phyloP scores from a whole-genome alignment of 1,140 invertebrate species.

The Arctopsyche grandis region DNA sequence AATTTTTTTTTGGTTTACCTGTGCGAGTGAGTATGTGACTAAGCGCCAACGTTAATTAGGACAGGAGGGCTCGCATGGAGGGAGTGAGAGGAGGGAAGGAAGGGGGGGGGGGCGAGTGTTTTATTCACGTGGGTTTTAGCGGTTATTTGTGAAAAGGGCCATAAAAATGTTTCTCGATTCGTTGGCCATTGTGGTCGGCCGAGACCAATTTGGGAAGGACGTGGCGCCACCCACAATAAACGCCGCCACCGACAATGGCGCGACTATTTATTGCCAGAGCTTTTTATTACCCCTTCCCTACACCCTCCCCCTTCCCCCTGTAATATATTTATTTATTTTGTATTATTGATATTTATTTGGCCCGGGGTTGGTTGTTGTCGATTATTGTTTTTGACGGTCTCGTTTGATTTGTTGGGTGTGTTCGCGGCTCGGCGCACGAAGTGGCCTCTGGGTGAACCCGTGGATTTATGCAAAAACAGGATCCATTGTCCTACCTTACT shows the following conservation, averaged over 20 bases:
- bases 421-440: too few relatives aligned
- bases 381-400: too few relatives aligned
- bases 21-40: not conserved
- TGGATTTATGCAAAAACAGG: too few relatives aligned
- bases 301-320: not conserved
- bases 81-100: not conserved
- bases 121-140: slow-evolving; percentile 35
- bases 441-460: too few relatives aligned
- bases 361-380: too few relatives aligned
- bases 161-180: slow-evolving; percentile 38
- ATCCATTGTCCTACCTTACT: too few relatives aligned
- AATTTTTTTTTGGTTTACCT: not conserved
- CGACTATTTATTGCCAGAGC: slow-evolving; percentile 22
- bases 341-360: too few relatives aligned
- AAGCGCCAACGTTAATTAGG: not conserved
- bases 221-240: slow-evolving; percentile 43
- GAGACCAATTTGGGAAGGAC: slow-evolving; percentile 35
- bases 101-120: not conserved
- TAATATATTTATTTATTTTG: too few relatives aligned
- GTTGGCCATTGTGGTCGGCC: slow-evolving; percentile 10
- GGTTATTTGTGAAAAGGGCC: slow-evolving; percentile 40
- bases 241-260: slow-evolving; percentile 31
- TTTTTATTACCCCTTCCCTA: not conserved
- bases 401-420: too few relatives aligned
- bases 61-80: not conserved